Evolutionary conservation across 2,113 vertebrate species (phyloP), one percentile per base, ranked within the genome.

Genomic region (Epinephelus fuscoguttatus): DNA sequence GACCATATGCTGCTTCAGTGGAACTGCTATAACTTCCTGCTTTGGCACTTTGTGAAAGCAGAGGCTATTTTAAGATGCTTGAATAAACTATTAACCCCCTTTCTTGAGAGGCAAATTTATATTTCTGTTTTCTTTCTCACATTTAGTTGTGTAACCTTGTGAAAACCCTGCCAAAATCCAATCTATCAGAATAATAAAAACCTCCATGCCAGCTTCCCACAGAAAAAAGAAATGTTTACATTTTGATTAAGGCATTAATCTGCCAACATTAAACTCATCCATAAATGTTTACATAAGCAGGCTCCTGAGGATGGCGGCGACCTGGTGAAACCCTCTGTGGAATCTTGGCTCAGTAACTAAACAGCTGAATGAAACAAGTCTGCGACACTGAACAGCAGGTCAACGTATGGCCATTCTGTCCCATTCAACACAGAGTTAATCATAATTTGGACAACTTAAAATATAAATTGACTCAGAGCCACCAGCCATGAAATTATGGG

Each of bases 361-460:
- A 59, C 4, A 23, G 19, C 60, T 55, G 50, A 14, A 55, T 55
- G 0, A 50, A 25, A 9, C 55, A 18, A 42, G 25, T 19, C 52
- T 37, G 37, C 42, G 47, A 37, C 5, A 37, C 33, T 7, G 33
- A 37, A 37, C 1, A 37, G 11, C 11, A 21, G 55, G 45, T 73
- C 61, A 67, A 33, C 4, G 1, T 11, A 69, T 55, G 15, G 10
- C 6, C 10, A 37, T 23, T 85, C 30, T 55, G 56, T 55, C 71
- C 33, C 53, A 66, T 71, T 66, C 52, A 33, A 49, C 50, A 52
- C 45, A 40, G 42, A 74, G 40, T 74, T 6, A 30, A 61, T 80
- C 56, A 74, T 13, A 5, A 70, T 27, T 62, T 64, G 12, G 76
- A 79, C 59, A 66, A 49, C 42, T 80, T 67, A 21, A 71, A 55